Evolutionary conservation across 2,888 invertebrate genomes (phyloP).

Genomic region (Plagiodera versicolora): DNA sequence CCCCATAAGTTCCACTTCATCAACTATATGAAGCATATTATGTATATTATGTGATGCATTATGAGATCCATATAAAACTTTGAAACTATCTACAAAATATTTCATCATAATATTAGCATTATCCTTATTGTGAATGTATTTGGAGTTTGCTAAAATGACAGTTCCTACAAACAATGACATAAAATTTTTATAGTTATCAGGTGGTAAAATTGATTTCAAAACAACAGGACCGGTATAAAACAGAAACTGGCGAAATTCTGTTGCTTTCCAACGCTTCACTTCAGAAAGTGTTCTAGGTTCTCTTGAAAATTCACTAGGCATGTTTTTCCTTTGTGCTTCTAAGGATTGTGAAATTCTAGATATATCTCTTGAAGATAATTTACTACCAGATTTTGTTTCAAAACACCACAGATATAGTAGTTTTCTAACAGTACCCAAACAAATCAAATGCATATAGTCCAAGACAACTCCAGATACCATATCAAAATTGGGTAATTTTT

Average conservation of each 20-base stretch:
- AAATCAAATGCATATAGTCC: conserved; percentile 31
- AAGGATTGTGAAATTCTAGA: conserved; percentile 17
- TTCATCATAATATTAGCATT: conserved; percentile 20
- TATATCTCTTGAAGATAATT: conserved; percentile 18
- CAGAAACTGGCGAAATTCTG: conserved; percentile 13
- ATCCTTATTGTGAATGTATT: conserved; percentile 10
- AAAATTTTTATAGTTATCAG: conserved; percentile 29
- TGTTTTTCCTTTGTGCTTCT: conserved; percentile 13
- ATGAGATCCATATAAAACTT: conserved; percentile 31
- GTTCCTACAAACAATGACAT: conserved; percentile 31
- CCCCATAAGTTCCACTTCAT: conserved; percentile 31
- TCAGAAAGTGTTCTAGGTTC: conserved; percentile 23
- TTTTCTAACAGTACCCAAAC: conserved; percentile 32
- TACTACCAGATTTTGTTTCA: conserved; percentile 19
- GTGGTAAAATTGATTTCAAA: conserved; percentile 13
- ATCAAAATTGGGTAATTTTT: conserved; percentile 13
- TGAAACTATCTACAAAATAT: conserved; percentile 30
- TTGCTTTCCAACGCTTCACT: conserved; percentile 10
- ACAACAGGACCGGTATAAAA: conserved; percentile 15
- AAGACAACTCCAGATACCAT: conserved; percentile 7
- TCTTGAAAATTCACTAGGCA: conserved; percentile 32
- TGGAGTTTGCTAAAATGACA: conserved; percentile 27
- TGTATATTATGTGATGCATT: conserved; percentile 33
- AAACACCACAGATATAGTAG: conserved; percentile 22
- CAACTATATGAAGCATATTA: conserved; percentile 32